Base-by-base conservation (phyloP, 2,888 invertebrate genomes). In the Apotomis betuletana region DNA sequence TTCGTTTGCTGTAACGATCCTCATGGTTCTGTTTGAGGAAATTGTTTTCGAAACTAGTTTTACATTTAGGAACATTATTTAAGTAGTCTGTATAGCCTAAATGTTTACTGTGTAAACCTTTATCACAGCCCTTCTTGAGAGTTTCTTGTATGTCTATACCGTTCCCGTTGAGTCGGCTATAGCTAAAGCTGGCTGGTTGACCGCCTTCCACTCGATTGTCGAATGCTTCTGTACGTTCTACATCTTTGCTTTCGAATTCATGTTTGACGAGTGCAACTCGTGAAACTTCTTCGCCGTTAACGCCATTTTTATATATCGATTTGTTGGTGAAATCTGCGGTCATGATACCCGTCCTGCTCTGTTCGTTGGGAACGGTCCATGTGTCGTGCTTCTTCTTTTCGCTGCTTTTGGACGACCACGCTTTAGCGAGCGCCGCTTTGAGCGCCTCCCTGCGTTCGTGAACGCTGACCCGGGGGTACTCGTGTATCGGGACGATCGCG, bases 401-500 rank as follows among this genome's bases (percentile, higher is more conserved):
- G 77, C 82, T 86, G 79, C 87, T 90, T 77, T 92, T 92, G 27
- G 92, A 91, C 71, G 92, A 90, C 90, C 92, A 92, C 62, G 92
- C 94, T 77, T 91, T 92, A 74, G 93, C 93, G 75, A 94, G 89
- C 71, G 93, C 94, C 69, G 94, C 94, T 79, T 93, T 92, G 49
- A 94, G 87, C 69, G 93, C 94, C 80, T 94, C 94, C 77, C 93
- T 87, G 77, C 94, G 85, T 84, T 94, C 94, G 76, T 93, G 94
- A 82, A 94, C 92, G 89, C 94, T 93, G 80, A 95, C 93, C 80
- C 94, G 88, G 65, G 94, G 94, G 84, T 95, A 94, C 85, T 95
- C 94, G 88, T 94, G 94, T 81, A 95, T 91, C 74, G 95, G 94
- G 77, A 94, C 94, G 79, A 94, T 94, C 78, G 93, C 94, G 73